phyloP scores from a whole-genome alignment of 1,140 invertebrate genomes.

The Triops longicaudatus region DNA sequence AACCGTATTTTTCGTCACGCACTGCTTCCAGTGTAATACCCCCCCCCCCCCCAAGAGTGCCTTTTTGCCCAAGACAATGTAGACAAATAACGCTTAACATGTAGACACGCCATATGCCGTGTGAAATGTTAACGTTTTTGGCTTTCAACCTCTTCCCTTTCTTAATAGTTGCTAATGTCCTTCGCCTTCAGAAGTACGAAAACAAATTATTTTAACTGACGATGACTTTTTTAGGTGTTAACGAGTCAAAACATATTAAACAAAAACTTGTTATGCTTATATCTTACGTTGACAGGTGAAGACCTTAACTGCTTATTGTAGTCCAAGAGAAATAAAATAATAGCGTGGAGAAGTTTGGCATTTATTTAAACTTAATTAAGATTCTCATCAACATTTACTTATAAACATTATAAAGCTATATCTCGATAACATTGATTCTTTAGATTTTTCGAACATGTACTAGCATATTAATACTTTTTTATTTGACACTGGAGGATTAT shows the following conservation, averaged over 20 bases:
- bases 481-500: no score
- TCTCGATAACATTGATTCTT: no score
- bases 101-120: not conserved
- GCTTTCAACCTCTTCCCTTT: not conserved
- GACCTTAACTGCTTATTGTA: slow-evolving; percentile 7
- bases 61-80: not conserved
- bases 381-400: no score
- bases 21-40: not conserved
- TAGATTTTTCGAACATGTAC: no score
- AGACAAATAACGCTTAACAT: not conserved
- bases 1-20: not conserved
- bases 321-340: not conserved
- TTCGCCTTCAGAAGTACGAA: not conserved
- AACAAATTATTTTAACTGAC: not conserved
- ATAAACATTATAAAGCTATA: no score
- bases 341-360: not conserved
- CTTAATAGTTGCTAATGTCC: not conserved
- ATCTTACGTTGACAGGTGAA: slow-evolving; percentile 1
- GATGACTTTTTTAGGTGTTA: not conserved
- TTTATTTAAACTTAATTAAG: not conserved
- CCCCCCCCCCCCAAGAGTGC: not conserved
- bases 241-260: not conserved
- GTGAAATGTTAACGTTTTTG: not conserved
- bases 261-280: not conserved
- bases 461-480: no score